A percentile compares a stretch with the other conserved stretches of the same genome.
Evolutionary conservation across 2,888 invertebrate species (phyloP).

Genomic region (Pyrrhia umbra): DNA sequence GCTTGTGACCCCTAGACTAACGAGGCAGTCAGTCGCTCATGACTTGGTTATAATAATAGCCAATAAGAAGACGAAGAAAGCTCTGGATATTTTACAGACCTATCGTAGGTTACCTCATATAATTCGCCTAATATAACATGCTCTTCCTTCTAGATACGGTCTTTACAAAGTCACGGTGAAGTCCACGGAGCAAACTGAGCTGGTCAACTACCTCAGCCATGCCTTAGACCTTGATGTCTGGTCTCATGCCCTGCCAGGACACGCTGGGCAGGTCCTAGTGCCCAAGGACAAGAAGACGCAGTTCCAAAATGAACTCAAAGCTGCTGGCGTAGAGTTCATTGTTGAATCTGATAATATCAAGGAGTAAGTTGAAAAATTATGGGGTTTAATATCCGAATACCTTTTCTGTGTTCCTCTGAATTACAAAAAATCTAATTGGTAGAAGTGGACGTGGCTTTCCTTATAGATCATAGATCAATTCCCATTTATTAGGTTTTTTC

Average conservation of each 20-base stretch:
- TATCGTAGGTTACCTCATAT: too few relatives aligned
- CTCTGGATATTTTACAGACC: too few relatives aligned
- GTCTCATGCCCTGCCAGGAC: slow-evolving; percentile 68
- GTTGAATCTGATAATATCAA: slow-evolving; percentile 77
- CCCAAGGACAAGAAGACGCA: slow-evolving; percentile 64
- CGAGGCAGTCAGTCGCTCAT: too few relatives aligned
- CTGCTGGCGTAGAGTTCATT: slow-evolving; percentile 68
- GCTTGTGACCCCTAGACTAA: too few relatives aligned
- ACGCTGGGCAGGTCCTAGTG: slow-evolving; percentile 73
- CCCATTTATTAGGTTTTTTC: too few relatives aligned
- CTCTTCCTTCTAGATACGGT: slow-evolving; percentile 65
- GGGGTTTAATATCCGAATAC: too few relatives aligned
- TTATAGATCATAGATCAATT: too few relatives aligned
- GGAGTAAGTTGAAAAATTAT: slow-evolving; percentile 80
- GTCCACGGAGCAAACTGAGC: slow-evolving; percentile 65
- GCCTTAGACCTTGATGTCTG: slow-evolving; percentile 72
- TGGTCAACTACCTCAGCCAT: slow-evolving; percentile 69
- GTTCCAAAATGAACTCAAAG: slow-evolving; percentile 72
- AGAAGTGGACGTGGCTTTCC: too few relatives aligned
- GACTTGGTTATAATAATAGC: too few relatives aligned
- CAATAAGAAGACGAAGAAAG: too few relatives aligned
- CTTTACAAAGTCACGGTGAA: slow-evolving; percentile 72
- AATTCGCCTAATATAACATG: neutral
- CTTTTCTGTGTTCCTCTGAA: too few relatives aligned
- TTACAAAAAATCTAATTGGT: too few relatives aligned